Percentiles rank a stretch among this genome's conserved stretches.
These are phyloP conservation scores for Synergus gifuensis DNA, from an alignment of 2,888 invertebrate species.

Conservation along the genomic window DNA sequence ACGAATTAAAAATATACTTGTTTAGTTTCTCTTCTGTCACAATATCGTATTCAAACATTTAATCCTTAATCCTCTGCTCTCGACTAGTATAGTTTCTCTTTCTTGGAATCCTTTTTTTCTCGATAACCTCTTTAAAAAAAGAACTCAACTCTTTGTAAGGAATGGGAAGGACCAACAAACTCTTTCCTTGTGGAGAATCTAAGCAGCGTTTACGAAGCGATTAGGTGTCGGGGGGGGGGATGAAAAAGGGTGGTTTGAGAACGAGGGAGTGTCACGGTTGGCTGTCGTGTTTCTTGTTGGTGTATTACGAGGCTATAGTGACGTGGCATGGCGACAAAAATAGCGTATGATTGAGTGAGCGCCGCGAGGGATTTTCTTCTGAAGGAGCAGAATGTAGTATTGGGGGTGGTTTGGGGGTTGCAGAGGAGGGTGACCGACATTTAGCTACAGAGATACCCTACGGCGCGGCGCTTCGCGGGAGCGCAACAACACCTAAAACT, in stretches of 20 bases:
- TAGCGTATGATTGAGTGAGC: conserved; percentile 75
- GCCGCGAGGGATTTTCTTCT: conserved; percentile 72
- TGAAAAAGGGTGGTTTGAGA: conserved; percentile 34
- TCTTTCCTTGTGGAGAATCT: conserved; percentile 47
- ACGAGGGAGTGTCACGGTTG: conserved; percentile 55
- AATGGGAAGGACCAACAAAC: conserved; percentile 5
- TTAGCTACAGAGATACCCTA: conserved; percentile 59
- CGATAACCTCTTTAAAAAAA: background rate
- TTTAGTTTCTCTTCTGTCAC: too few relatives aligned
- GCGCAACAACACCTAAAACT: conserved; percentile 36
- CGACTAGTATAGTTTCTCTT: background rate
- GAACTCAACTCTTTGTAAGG: background rate
- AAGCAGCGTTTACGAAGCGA: conserved; percentile 63
- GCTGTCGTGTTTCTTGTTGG: conserved; percentile 58
- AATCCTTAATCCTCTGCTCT: background rate
- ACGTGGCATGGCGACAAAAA: conserved; percentile 69
- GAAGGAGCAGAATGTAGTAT: conserved; percentile 52
- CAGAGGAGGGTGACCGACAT: conserved; percentile 63
- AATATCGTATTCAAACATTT: background rate
- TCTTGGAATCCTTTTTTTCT: background rate
- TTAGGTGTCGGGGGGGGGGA: conserved; percentile 62
- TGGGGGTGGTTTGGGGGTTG: conserved; percentile 37
- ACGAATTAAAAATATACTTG: too few relatives aligned
- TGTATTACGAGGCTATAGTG: conserved; percentile 53
- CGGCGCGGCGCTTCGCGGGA: conserved; percentile 51